Percentiles rank a stretch among this genome's conserved stretches.
Conservation (phyloP, 2,888 invertebrate genomes). For the Cephus spinipes region DNA sequence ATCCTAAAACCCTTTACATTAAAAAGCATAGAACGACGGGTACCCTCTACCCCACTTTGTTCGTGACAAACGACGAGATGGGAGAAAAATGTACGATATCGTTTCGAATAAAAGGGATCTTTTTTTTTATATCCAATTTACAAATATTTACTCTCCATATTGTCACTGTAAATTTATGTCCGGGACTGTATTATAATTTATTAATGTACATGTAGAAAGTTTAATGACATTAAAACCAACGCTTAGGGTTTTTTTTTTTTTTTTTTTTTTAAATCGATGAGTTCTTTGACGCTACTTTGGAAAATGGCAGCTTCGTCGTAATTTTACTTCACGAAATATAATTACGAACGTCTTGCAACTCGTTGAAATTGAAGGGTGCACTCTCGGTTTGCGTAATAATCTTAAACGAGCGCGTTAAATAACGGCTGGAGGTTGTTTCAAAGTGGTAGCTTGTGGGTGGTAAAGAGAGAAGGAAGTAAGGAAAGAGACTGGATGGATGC, state of each 20-base stretch:
- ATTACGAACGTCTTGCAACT: conserved; percentile 21
- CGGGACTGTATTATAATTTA: too few relatives aligned
- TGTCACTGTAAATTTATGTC: not conserved
- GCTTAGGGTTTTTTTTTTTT: not conserved
- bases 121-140: not conserved
- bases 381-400: conserved; percentile 24
- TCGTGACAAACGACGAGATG: not conserved
- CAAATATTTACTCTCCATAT: not conserved
- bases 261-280: not conserved
- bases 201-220: not conserved
- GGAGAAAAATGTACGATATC: not conserved
- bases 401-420: conserved; percentile 29
- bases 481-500: conserved; percentile 5
- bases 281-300: not conserved
- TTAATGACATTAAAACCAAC: not conserved
- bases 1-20: not conserved
- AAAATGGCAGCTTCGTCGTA: not conserved
- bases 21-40: not conserved
- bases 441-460: conserved; percentile 5
- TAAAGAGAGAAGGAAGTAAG: not conserved
- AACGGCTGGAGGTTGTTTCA: conserved; percentile 20
- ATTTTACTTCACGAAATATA: conserved; percentile 16
- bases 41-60: not conserved
- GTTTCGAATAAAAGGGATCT: not conserved
- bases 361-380: conserved; percentile 29